A percentile compares a stretch with the other conserved stretches of the same genome.
Evolutionary conservation across 2,113 vertebrate genomes (phyloP).

Genomic region (Polyodon spathula): DNA sequence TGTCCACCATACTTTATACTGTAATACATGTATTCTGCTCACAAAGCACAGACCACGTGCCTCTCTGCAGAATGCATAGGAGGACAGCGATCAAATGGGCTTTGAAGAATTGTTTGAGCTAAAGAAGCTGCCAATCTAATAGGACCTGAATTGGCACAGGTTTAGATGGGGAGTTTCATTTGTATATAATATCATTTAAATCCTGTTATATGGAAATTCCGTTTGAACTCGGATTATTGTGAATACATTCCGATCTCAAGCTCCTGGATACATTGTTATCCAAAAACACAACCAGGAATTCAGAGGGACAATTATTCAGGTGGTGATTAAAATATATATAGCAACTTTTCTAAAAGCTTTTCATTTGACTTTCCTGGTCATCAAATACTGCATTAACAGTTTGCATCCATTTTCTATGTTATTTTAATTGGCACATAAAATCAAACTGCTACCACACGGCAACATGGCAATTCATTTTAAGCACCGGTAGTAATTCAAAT

Average conservation of each 20-base stretch:
- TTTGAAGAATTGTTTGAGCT: slow-evolving; percentile 10
- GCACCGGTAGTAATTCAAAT: too few relatives aligned
- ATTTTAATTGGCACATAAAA: too few relatives aligned
- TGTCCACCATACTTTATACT: slow-evolving; percentile 50
- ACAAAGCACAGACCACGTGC: slow-evolving; percentile 48
- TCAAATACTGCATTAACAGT: too few relatives aligned
- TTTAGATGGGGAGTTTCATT: slow-evolving; percentile 55
- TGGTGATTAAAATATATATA: too few relatives aligned
- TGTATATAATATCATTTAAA: slow-evolving; percentile 64
- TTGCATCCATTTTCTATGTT: too few relatives aligned
- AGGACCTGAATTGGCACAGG: slow-evolving; percentile 47
- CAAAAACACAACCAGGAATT: slow-evolving; percentile 39
- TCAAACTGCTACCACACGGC: too few relatives aligned
- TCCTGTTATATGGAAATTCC: slow-evolving; percentile 52
- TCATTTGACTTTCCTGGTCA: too few relatives aligned
- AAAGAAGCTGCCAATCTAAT: slow-evolving; percentile 37
- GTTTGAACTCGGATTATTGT: slow-evolving; percentile 55
- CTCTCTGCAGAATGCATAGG: slow-evolving; percentile 52
- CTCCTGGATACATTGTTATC: slow-evolving; percentile 29
- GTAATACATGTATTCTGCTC: slow-evolving; percentile 54
- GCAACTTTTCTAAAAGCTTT: too few relatives aligned
- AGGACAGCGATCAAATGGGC: slow-evolving; percentile 36
- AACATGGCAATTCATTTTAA: too few relatives aligned
- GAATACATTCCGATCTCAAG: slow-evolving; percentile 44
- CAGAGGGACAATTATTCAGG: slow-evolving; percentile 37